Percentiles rank a stretch among this genome's conserved stretches.
Evolutionary conservation across 2,888 invertebrate genomes (phyloP).

Genomic region (Dascillus cervinus): DNA sequence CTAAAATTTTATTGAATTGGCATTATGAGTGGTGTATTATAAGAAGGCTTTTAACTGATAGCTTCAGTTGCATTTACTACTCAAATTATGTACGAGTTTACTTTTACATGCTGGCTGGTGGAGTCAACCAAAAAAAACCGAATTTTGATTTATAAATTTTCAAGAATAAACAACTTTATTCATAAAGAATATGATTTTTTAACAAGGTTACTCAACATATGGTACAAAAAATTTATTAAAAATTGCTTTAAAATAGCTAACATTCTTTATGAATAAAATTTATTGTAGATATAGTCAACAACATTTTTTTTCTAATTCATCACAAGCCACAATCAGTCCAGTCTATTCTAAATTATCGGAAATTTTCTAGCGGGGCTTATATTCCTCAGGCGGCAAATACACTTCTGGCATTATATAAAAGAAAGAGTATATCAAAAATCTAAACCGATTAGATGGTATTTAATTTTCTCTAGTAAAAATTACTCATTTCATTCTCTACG

Average conservation of each 20-base stretch:
- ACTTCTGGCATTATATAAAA: no score
- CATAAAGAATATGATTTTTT: constrained; percentile 14
- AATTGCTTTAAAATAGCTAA: constrained; percentile 27
- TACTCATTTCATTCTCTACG: no score
- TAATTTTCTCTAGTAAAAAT: no score
- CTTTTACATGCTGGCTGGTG: constrained; percentile 5
- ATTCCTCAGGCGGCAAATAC: no score
- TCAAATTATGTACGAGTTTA: constrained; percentile 7
- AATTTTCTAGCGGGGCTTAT: no score
- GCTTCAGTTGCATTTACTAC: constrained; percentile 10
- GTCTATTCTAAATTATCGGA: no score
- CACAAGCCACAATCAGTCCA: background rate
- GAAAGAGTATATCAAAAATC: no score
- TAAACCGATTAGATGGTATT: no score
- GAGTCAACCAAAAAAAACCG: constrained; percentile 5
- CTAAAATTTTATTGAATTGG: constrained; percentile 10
- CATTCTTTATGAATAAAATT: constrained; percentile 15
- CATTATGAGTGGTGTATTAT: constrained; percentile 18
- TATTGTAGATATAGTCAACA: constrained; percentile 9
- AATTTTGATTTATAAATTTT: constrained; percentile 6
- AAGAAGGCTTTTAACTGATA: constrained; percentile 16
- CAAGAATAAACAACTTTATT: constrained; percentile 9
- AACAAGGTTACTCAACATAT: constrained; percentile 21
- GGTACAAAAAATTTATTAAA: constrained; percentile 25
- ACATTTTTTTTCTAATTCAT: constrained; percentile 8